Conservation (phyloP, 2,888 invertebrate genomes). For the Liodrosophila aerea region DNA sequence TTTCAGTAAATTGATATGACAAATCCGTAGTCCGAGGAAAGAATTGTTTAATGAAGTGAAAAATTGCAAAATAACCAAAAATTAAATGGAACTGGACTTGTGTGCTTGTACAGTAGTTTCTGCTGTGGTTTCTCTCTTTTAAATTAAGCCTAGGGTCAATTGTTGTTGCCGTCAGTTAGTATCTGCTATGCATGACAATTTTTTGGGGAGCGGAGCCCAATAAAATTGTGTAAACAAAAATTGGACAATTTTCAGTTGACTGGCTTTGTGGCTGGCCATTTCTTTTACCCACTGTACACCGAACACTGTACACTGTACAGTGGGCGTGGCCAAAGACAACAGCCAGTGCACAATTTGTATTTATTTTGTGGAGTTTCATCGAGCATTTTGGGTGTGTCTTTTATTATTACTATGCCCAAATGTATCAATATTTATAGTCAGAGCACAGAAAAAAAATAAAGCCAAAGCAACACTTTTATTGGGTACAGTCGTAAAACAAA, state of each 20-base stretch:
- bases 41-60: constrained; percentile 80
- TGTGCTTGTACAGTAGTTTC: constrained; percentile 4
- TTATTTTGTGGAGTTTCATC: constrained; percentile 68
- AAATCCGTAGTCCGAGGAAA: constrained; percentile 41
- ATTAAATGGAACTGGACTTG: constrained; percentile 68
- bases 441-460: neutral
- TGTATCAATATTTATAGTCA: constrained; percentile 56
- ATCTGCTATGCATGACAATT: constrained; percentile 58
- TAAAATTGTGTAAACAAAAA: constrained; percentile 73
- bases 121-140: constrained; percentile 35
- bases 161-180: constrained; percentile 22
- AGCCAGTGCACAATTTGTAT: constrained; percentile 60
- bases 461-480: constrained; percentile 47
- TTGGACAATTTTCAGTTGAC: constrained; percentile 77
- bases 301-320: neutral
- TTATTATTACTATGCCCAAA: constrained; percentile 58
- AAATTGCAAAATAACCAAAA: constrained; percentile 82
- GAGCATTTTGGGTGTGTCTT: constrained; percentile 68
- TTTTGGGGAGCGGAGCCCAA: constrained; percentile 37
- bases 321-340: constrained; percentile 38
- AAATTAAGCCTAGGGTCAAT: constrained; percentile 55
- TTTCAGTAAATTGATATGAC: constrained; percentile 75
- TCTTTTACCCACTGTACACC: constrained; percentile 43
- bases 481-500: constrained; percentile 39
- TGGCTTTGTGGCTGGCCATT: constrained; percentile 72